phyloP scores from a whole-genome alignment of 2,113 vertebrate species.

The Datnioides undecimradiatus region DNA sequence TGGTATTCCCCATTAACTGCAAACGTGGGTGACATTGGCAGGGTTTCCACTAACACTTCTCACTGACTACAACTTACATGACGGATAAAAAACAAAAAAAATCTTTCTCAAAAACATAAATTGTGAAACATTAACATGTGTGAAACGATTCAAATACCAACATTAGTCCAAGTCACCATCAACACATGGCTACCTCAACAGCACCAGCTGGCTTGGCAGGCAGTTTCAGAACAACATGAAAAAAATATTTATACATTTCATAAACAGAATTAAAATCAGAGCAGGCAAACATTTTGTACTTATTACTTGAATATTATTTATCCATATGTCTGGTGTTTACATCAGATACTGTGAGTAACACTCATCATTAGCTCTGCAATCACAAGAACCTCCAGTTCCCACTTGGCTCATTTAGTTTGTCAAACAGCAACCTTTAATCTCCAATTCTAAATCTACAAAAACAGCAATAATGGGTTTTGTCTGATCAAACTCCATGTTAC shows the following conservation, averaged over 20 bases:
- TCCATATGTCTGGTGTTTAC: background rate
- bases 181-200: background rate
- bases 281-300: background rate
- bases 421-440: background rate
- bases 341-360: background rate
- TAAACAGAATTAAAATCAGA: background rate
- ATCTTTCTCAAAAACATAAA: background rate
- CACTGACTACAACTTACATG: too few relatives aligned
- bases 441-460: too few relatives aligned
- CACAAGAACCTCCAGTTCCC: background rate
- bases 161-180: background rate
- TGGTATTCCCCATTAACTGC: too few relatives aligned
- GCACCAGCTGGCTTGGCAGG: slow-evolving; percentile 4
- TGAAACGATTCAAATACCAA: background rate
- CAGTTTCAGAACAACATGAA: slow-evolving; percentile 5
- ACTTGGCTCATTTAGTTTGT: background rate
- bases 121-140: background rate
- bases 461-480: background rate
- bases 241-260: background rate
- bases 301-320: background rate
- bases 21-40: too few relatives aligned
- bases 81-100: background rate
- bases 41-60: background rate
- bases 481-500: background rate
- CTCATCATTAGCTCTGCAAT: background rate